Evolutionary conservation across 2,888 invertebrate genomes (phyloP), one percentile per base, ranked within the genome.

Genomic region (Apotomis betuletana): DNA sequence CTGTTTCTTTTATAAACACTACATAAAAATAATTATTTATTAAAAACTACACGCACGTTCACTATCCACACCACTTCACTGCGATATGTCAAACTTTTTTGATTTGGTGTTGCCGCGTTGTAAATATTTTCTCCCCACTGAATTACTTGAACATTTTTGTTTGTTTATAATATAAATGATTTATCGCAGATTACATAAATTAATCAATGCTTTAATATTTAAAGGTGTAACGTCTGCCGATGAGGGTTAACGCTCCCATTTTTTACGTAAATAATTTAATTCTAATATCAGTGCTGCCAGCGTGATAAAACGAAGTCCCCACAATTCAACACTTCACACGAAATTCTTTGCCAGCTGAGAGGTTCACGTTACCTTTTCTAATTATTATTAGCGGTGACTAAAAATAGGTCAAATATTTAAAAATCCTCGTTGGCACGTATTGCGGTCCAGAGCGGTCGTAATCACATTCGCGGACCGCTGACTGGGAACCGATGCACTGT

Each of bases 361-460:
- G 91, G 90, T 90, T 92, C 92, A 90, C 90, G 89, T 92, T 93
- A 92, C 90, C 89, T 91, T 91, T 91, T 84, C 85, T 88, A 87
- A 91, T 91, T 93, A 93, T 92, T 92, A 91, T 90, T 92, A 92
- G 92, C 88, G 78, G 80, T 80, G 83, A 83, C 91, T 92, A 93
- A 89, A 92, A 92, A 92, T 93, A 93, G 90, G 88, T 87, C 87
- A 90, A 88, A 92, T 88, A 90, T 92, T 90, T 90, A 90, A 91
- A 91, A 91, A 89, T 88, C 86, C 83, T 80, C 81, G 87, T 87
- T 90, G 90, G 90, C 90, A 87, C 89, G 87, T 80, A 85, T 87
- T 86, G 84, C 86, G 77, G 82, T 83, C 81, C 85, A 80, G 83
- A 83, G 79, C 82, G 81, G 81, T 85, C 85, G 87, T 88, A 87